Evolutionary conservation across 2,113 vertebrate species (phyloP), one percentile per base, ranked within the genome.

Genomic region (Catharus bicknelli): DNA sequence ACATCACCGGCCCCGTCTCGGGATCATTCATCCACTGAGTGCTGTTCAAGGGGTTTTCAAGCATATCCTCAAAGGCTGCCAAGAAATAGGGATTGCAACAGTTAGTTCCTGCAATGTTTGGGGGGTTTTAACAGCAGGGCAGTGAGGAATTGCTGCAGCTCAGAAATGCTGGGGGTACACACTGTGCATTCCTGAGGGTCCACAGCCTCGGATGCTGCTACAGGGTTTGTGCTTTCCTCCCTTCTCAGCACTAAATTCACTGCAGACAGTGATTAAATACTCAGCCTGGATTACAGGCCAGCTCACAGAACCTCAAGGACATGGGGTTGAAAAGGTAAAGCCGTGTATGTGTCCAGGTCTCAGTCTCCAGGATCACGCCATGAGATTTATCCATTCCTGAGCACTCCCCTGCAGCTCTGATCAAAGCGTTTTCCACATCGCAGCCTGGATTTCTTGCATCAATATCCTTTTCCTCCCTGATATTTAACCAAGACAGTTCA

Each of bases 21-120:
- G 99, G 99, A 95, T 99, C 99, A 1, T 99, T 99, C 99, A 99
- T 99, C 99, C 99, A 99, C 98, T 99, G 99, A 23, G 99, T 99
- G 98, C 99, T 99, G 98, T 99, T 99, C 77, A 99, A 97, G 9
- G 99, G 99, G 95, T 99, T 99, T 97, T 99, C 99, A 92, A 99
- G 97, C 99, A 99, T 99, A 96, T 99, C 99, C 95, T 99, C 99
- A 57, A 99, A 99, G 10, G 98, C 98, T 99, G 97, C 22, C 43
- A 86, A 93, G 69, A 92, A 34, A 92, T 2, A 30, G 68, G 83
- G 50, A 76, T 38, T 9, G 21, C 16, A 66, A 45, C 18, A 12
- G 7, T 92, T 50, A 90, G 53, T 8, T 2, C 57, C 38, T 47
- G 16, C 20, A 5, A 0, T 0, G 8, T 9, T 16, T 63, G 75